Evolutionary conservation across 2,888 invertebrate species (phyloP).

Genomic region (Acanthosepion pharaonis): DNA sequence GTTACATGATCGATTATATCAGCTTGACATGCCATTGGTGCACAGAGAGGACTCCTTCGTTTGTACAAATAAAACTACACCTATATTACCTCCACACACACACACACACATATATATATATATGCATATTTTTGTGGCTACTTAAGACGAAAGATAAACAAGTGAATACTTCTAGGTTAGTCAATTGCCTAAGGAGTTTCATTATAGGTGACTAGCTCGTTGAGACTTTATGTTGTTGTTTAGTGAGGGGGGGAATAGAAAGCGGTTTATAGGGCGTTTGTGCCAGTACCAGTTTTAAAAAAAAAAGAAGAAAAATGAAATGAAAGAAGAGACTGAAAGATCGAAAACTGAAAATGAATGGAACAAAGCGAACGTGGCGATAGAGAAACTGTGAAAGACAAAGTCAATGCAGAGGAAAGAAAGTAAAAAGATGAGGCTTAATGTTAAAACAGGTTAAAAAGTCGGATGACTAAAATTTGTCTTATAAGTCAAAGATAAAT

Average conservation of each 20-base stretch:
- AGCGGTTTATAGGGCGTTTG: not conserved
- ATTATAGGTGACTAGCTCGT: not conserved
- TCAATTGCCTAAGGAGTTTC: conserved; percentile 6
- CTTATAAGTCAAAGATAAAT: not conserved
- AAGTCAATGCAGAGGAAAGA: not conserved
- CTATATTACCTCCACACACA: not conserved
- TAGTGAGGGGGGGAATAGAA: not conserved
- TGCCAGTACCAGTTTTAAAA: not conserved
- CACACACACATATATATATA: not conserved
- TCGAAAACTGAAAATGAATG: not conserved
- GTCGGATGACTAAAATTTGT: not conserved
- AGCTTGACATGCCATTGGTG: too few relatives aligned
- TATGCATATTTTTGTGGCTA: not conserved
- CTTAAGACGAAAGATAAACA: not conserved
- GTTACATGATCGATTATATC: too few relatives aligned
- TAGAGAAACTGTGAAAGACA: not conserved
- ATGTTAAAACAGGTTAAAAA: not conserved
- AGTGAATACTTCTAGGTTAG: not conserved
- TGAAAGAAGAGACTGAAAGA: not conserved
- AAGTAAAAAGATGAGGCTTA: not conserved
- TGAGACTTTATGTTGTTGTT: not conserved
- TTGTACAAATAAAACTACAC: too few relatives aligned
- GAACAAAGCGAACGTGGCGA: too few relatives aligned
- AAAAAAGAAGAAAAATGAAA: not conserved
- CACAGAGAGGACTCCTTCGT: too few relatives aligned